Evolutionary conservation across 2,113 vertebrate species (phyloP).

Genomic region (Heteronetta atricapilla): DNA sequence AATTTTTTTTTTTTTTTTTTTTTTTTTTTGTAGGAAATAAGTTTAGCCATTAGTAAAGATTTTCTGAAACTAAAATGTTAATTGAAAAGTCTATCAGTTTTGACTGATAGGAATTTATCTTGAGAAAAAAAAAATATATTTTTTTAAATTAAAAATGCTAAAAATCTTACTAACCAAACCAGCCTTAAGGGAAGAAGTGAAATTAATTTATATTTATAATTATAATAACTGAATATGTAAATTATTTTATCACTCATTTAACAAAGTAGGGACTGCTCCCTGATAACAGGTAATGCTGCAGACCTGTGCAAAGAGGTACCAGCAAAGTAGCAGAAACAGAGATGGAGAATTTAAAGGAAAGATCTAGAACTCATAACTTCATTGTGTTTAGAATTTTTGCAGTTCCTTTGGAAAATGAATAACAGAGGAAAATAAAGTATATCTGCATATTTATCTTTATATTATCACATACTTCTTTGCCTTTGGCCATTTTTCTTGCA

Average conservation of each 20-base stretch:
- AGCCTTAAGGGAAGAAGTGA: not conserved
- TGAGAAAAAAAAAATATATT: fast-evolving
- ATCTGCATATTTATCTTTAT: not conserved
- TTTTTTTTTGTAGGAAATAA: not conserved
- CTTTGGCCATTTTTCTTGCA: not conserved
- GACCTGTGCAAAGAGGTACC: not conserved
- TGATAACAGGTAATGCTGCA: not conserved
- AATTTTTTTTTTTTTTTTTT: not conserved
- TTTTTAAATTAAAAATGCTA: not conserved
- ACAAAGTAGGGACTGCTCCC: not conserved
- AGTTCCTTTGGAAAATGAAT: not conserved
- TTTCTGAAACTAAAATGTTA: not conserved
- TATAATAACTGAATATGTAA: not conserved
- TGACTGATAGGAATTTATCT: not conserved
- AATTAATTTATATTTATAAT: not conserved
- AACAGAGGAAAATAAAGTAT: not conserved
- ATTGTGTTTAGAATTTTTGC: not conserved
- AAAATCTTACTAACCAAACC: not conserved
- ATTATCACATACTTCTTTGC: not conserved
- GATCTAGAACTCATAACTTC: not conserved
- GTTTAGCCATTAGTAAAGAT: not conserved
- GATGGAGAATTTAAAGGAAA: not conserved
- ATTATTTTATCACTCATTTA: not conserved
- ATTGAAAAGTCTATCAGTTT: not conserved
- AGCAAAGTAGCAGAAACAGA: not conserved